Evolutionary conservation across 2,888 invertebrate species (phyloP), one percentile per base, ranked within the genome.

Genomic region (Cheilosia vernalis): DNA sequence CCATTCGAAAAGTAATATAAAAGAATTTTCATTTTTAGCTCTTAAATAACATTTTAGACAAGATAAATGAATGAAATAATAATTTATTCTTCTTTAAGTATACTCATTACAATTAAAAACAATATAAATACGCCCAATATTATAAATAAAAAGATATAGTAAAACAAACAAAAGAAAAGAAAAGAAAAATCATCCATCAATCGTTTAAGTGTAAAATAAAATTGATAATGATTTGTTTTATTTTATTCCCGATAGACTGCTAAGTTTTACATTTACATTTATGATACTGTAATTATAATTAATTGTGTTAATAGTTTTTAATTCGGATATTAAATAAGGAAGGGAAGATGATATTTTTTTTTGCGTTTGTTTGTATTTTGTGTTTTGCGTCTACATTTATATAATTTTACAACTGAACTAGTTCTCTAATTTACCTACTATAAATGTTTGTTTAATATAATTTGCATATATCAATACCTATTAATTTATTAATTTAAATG

Each of bases 51-150:
- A 37, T 47, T 61, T 61, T 37, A 47, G 74, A 81, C 60, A 81
- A 66, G 72, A 77, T 67, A 58, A 63, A 64, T 47, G 15, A 70
- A 44, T 51, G 42, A 78, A 67, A 61, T 72, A 78, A 76, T 72
- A 85, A 81, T 85, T 85, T 85, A 81, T 85, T 81, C 85, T 85
- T 85, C 76, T 76, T 85, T 85, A 67, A 85, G 81, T 77, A 85
- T 81, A 78, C 78, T 79, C 74, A 87, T 87, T 82, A 77, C 61
- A 72, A 67, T 80, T 74, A 66, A 83, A 37, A 78, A 78, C 67
- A 79, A 83, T 77, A 83, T 87, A 85, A 86, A 87, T 88, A 87
- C 87, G 80, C 81, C 86, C 80, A 80, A 67, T 77, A 79, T 79
- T 15, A 56, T 70, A 73, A 47, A 72, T 51, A 47, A 37, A 63